A percentile compares a stretch with the other conserved stretches of the same genome.
phyloP scores from a whole-genome alignment of 2,888 invertebrate species.

The Neoaliturus tenellus region DNA sequence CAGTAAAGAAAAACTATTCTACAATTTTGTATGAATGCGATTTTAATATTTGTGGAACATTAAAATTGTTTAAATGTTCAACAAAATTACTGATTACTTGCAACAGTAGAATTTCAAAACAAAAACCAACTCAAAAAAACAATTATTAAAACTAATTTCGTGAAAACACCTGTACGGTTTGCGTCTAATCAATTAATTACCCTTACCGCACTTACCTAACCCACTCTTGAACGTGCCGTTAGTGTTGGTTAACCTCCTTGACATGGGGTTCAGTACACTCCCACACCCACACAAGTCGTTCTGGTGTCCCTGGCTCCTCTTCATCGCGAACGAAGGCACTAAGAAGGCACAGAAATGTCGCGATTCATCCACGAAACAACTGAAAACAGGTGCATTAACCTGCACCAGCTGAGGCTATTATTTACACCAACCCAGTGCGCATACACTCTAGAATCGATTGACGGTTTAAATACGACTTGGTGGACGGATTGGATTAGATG shows the following conservation, averaged over 20 bases:
- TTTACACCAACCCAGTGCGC: constrained; percentile 51
- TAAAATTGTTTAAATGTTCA: too few species aligned
- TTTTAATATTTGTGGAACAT: too few species aligned
- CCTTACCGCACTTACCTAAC: constrained; percentile 31
- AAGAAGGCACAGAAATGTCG: background rate
- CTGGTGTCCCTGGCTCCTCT: constrained; percentile 18
- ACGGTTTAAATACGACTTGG: background rate
- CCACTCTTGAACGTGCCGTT: constrained; percentile 40
- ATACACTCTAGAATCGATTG: constrained; percentile 50
- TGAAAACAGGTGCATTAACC: background rate
- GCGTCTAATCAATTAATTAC: too few species aligned
- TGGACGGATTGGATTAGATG: too few species aligned
- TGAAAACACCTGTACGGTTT: too few species aligned
- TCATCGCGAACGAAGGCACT: constrained; percentile 37
- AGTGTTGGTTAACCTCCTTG: constrained; percentile 42
- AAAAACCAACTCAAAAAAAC: too few species aligned
- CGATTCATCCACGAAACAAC: background rate
- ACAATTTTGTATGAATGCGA: too few species aligned
- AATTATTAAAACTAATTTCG: too few species aligned
- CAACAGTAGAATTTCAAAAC: too few species aligned
- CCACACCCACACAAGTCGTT: constrained; percentile 49
- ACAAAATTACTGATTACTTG: too few species aligned
- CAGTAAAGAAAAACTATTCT: too few species aligned
- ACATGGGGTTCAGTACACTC: constrained; percentile 31
- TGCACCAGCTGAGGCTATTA: constrained; percentile 29